Conservation (phyloP, 2,888 invertebrate genomes). For the Stenchaetothrips biformis region DNA sequence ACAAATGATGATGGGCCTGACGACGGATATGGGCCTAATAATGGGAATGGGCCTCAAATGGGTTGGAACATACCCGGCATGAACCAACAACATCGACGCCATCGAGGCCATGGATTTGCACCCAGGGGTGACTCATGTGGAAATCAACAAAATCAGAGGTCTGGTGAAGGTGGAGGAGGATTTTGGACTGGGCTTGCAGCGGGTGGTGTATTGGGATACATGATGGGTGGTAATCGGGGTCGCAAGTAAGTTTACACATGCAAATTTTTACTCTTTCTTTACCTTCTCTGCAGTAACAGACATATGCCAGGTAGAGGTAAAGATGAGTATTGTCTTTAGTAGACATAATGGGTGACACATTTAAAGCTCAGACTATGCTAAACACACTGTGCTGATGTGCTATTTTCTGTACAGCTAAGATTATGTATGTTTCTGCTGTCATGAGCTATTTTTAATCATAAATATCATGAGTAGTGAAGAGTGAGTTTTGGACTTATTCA, state of each 20-base stretch:
- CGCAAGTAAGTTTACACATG: not conserved
- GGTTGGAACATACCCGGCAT: slow-evolving; percentile 3
- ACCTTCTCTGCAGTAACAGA: no score
- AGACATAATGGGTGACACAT: no score
- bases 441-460: no score
- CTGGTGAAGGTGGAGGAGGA: not conserved
- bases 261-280: no score
- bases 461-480: no score
- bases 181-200: slow-evolving; percentile 11
- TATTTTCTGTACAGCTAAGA: no score
- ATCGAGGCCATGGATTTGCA: not conserved
- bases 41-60: not conserved
- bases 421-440: no score
- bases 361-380: no score
- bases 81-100: not conserved
- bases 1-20: not conserved
- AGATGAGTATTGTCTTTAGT: no score
- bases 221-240: not conserved
- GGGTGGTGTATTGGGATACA: not conserved
- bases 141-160: not conserved
- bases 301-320: no score
- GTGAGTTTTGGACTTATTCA: no score
- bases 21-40: not conserved
- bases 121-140: not conserved
- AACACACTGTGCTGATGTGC: no score